Conservation (phyloP, 2,113 vertebrate genomes). For the Syngnathus scovelli region DNA sequence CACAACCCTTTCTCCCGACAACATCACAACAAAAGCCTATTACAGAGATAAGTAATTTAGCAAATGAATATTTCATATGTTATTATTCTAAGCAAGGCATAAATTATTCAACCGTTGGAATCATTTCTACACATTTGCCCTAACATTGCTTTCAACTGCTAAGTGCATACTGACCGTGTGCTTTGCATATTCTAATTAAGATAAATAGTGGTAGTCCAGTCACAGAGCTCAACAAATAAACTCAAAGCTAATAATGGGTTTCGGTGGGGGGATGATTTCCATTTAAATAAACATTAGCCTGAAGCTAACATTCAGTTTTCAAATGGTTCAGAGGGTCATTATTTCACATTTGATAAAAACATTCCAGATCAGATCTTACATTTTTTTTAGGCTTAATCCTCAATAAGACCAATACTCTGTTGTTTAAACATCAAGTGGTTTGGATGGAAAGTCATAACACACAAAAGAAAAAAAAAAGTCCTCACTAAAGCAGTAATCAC, state of each 20-base stretch:
- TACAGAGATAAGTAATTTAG: conserved; percentile 53
- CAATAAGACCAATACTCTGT: background rate
- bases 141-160: conserved; percentile 40
- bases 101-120: conserved; percentile 61
- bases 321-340: background rate
- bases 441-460: background rate
- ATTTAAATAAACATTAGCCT: background rate
- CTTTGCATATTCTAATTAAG: conserved; percentile 40
- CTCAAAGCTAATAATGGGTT: background rate
- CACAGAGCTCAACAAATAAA: conserved; percentile 5
- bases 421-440: too few species aligned
- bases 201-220: conserved; percentile 23
- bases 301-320: background rate
- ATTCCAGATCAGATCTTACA: background rate
- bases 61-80: conserved; percentile 63
- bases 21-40: conserved; percentile 56
- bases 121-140: conserved; percentile 41
- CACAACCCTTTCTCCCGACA: conserved; percentile 43
- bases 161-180: conserved; percentile 28
- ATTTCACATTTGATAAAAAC: background rate
- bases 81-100: conserved; percentile 61
- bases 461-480: too few species aligned
- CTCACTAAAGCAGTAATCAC: background rate
- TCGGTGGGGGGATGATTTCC: background rate
- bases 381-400: background rate